A percentile compares a stretch with the other conserved stretches of the same genome.
These are phyloP conservation scores for Apamea sordens DNA, from an alignment of 2,888 invertebrate genomes.

Conservation along the genomic window DNA sequence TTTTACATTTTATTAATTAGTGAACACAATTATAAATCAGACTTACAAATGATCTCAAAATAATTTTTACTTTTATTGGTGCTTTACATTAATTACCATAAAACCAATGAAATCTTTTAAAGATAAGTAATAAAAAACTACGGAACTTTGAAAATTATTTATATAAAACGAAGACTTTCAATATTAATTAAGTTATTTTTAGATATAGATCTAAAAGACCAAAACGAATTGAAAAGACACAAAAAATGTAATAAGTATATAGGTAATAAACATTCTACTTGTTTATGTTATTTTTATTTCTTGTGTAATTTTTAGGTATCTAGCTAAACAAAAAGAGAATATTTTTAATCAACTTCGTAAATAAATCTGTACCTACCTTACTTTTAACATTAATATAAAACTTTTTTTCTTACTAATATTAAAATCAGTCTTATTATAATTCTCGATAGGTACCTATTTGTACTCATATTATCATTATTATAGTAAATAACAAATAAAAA, in stretches of 20 bases:
- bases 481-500: constrained; percentile 7
- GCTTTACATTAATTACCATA: too few relatives aligned
- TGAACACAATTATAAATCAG: constrained; percentile 12
- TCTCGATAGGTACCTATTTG: constrained; percentile 17
- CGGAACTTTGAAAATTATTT: not conserved
- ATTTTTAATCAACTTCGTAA: constrained; percentile 7
- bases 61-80: not conserved
- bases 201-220: not conserved
- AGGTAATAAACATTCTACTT: not conserved
- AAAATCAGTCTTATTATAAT: not conserved
- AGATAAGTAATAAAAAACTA: constrained; percentile 1
- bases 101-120: not conserved
- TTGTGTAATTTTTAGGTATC: not conserved
- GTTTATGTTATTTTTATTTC: not conserved
- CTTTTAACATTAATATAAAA: not conserved
- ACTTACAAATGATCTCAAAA: constrained; percentile 4
- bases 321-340: constrained; percentile 3
- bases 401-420: too few relatives aligned
- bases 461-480: constrained; percentile 22
- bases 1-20: constrained; percentile 6
- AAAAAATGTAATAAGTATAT: not conserved
- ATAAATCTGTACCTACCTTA: not conserved
- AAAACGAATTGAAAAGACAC: constrained; percentile 13
- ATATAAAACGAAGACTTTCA: not conserved
- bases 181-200: constrained; percentile 1